Base-by-base conservation (phyloP, 2,797 vertebrate species). In the Lagocephalus sceleratus region DNA sequence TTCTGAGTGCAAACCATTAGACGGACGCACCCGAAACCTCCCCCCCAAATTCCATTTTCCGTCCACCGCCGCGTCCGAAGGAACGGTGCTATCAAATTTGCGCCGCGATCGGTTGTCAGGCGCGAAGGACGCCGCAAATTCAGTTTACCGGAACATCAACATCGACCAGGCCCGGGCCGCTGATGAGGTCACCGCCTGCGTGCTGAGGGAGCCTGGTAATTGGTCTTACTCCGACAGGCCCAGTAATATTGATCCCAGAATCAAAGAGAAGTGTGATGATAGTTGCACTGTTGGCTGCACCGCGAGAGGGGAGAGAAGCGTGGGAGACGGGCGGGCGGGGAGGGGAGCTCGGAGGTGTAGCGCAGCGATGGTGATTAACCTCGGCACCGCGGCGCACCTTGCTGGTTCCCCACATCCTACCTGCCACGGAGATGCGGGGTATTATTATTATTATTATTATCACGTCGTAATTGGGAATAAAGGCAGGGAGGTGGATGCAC, bases 191-290 rank as follows among this genome's bases (percentile, higher is more conserved):
- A 69, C 74, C 42, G 60, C 15, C 71, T 63, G 61, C 20, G 19
- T 56, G 76, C 52, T 71, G 68, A 66, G 57, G 57, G 61, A 71
- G 63, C 59, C 60, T 52, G 62, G 64, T 77, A 73, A 82, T 82
- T 80, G 69, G 84, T 77, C 66, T 78, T 56, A 71, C 79, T 81
- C 80, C 59, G 78, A 41, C 64, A 68, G 81, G 73, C 66, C 84
- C 82, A 76, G 68, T 78, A 70, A 80, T 87, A 90, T 90, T 74
- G 84, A 89, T 82, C 73, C 54, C 79, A 80, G 72, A 65, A 54
- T 6, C 45, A 57, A 40, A 50, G 68, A 68, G 66, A 64, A 69
- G 75, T 76, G 65, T 63, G 83, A 67, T 63, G 82, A 77, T 50
- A 65, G 77, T 60, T 62, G 63, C 64, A 75, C 80, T 70, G 71